A percentile compares a stretch with the other conserved stretches of the same genome.
Evolutionary conservation across 2,113 vertebrate genomes (phyloP).

Genomic region (Epinephelus fuscoguttatus): DNA sequence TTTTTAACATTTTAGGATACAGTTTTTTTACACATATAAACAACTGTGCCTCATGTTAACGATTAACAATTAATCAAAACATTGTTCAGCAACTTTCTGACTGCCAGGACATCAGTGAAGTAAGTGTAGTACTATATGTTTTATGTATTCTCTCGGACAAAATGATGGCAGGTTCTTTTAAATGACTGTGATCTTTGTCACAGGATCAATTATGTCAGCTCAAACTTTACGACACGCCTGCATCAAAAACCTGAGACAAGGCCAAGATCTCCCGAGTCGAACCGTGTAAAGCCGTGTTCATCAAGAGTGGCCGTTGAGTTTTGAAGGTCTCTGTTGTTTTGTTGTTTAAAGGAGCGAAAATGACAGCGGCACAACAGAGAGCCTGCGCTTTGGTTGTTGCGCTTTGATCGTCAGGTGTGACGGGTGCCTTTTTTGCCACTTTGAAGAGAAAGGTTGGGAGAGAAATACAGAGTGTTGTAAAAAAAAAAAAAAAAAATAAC

Average conservation of each 20-base stretch:
- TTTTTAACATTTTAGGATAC: neutral
- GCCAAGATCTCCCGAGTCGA: conserved; percentile 12
- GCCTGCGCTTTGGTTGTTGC: conserved; percentile 51
- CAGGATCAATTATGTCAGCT: conserved; percentile 15
- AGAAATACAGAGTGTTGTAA: conserved; percentile 36
- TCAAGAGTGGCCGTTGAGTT: conserved; percentile 43
- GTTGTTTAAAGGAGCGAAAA: conserved; percentile 62
- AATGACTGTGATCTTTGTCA: conserved; percentile 17
- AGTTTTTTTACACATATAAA: neutral
- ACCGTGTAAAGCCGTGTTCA: conserved; percentile 38
- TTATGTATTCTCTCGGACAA: neutral
- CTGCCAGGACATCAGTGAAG: neutral
- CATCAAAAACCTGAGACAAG: conserved; percentile 15
- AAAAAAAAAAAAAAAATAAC: conserved; percentile 19
- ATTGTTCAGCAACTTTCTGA: neutral
- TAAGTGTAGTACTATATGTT: neutral
- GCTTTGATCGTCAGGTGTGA: conserved; percentile 74
- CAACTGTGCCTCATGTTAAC: neutral
- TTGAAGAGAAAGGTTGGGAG: conserved; percentile 76
- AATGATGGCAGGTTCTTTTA: neutral
- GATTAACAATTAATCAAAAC: neutral
- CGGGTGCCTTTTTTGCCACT: conserved; percentile 68
- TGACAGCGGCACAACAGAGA: conserved; percentile 70
- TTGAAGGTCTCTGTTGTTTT: conserved; percentile 59
- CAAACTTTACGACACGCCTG: neutral